phyloP scores from a whole-genome alignment of 2,888 invertebrate species.

The Perithous albicinctus region DNA sequence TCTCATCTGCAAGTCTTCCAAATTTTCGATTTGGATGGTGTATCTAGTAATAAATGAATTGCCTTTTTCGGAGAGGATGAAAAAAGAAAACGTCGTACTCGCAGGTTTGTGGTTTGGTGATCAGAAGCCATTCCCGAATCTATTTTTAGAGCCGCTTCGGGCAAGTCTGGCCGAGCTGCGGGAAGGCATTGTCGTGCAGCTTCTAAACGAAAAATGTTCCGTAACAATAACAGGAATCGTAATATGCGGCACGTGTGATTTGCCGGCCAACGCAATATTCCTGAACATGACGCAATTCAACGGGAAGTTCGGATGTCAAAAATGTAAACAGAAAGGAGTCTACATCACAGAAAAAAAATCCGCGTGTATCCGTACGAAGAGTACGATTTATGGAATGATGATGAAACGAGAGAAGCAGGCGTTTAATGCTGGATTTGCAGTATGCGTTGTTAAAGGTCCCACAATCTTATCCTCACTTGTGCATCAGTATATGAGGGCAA shows the following conservation, averaged over 20 bases:
- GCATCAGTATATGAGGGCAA: constrained; percentile 2
- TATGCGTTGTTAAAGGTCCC: constrained; percentile 24
- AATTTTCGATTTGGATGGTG: constrained; percentile 8
- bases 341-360: not conserved
- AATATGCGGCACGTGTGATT: constrained; percentile 1
- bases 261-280: constrained; percentile 3
- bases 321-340: not conserved
- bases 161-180: not conserved
- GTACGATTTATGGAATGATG: no score
- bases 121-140: not conserved
- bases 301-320: not conserved
- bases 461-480: not conserved
- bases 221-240: constrained; percentile 1
- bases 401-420: no score
- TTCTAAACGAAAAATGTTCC: constrained; percentile 13
- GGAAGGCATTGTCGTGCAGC: constrained; percentile 27
- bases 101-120: constrained; percentile 2
- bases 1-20: constrained; percentile 6
- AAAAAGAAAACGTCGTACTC: not conserved
- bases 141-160: not conserved
- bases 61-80: not conserved
- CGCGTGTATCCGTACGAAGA: constrained; percentile 10
- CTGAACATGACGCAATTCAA: constrained; percentile 27
- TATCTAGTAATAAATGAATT: constrained; percentile 29
- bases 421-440: not conserved